Base-by-base conservation (phyloP, 2,113 vertebrate genomes). In the Ochotona curzoniae region DNA sequence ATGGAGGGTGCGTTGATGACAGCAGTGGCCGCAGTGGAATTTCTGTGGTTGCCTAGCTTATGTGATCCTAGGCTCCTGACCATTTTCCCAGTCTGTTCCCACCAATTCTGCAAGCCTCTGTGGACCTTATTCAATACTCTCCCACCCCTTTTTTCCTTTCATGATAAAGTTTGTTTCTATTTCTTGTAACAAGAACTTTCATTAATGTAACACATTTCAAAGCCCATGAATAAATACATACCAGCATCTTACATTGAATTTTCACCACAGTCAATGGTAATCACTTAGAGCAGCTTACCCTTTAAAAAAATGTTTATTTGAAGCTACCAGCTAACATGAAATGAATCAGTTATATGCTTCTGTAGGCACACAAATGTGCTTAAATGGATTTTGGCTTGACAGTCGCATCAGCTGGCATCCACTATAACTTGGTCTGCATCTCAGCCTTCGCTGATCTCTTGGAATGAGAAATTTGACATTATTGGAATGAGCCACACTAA, bases 391-490 rank as follows among this genome's bases (percentile, higher is more conserved):
- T 76, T 63, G 76, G 71, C 25, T 61, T 67, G 94, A 87, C 57
- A 87, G 79, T 89, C 94, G 66, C 80, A 95, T 85, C 69, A 92
- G 8, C 11, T 32, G 79, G 94, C 10, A 51, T 30, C 82, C 30
- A 4, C 2, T 0, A 0, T n/a, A 81, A 54, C 6, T 35, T 74
- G 26, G 3, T 81, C 88, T 85, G n/a, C 30, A 78, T 69, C 89
- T 74, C 2, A 2, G 78, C 66, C 78, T n/a, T 66, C 38, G 86
- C 90, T 5, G 26, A 57, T 90, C 67, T 30, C 94, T 94, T 67
- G 83, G 47, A 54, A 95, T 96, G 79, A 89, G 73, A 93, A 92
- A 64, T 91, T 76, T 84, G 84, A 83, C 1, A 20, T 87, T 96
- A 51, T 71, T 94, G 93, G 83, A 96, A 95, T 21, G 78, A 76